A percentile compares a stretch with the other conserved stretches of the same genome.
Evolutionary conservation across 2,888 invertebrate genomes (phyloP).

Genomic region (Pseudeuparius sepicola): DNA sequence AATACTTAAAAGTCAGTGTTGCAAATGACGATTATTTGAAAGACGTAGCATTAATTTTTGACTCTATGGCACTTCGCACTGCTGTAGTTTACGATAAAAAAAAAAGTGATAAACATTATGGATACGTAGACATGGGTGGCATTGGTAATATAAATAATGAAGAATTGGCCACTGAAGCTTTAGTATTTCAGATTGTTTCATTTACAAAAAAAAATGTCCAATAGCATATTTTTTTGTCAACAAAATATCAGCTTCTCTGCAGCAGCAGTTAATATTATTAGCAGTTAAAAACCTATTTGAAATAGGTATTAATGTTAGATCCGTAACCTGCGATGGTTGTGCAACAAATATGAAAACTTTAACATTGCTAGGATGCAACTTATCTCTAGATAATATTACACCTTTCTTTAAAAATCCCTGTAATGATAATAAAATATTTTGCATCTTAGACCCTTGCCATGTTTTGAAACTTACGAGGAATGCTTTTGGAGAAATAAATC

Average conservation of each 20-base stretch:
- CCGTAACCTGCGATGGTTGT: slow-evolving; percentile 17
- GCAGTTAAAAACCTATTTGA: slow-evolving; percentile 14
- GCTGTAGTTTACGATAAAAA: slow-evolving; percentile 7
- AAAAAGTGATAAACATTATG: slow-evolving; percentile 10
- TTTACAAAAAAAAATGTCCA: slow-evolving; percentile 20
- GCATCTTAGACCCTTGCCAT: slow-evolving; percentile 14
- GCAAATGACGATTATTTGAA: slow-evolving; percentile 1
- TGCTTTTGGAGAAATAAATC: slow-evolving; percentile 10
- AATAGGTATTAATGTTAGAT: slow-evolving; percentile 11
- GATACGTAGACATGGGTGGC: slow-evolving; percentile 8
- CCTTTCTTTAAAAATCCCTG: slow-evolving; percentile 5
- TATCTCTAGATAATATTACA: slow-evolving; percentile 3
- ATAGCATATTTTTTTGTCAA: slow-evolving; percentile 23
- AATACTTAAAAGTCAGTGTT: slow-evolving; percentile 3
- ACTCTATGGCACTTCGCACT: slow-evolving; percentile 9
- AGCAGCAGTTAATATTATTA: slow-evolving; percentile 14
- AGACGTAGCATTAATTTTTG: slow-evolving; percentile 7
- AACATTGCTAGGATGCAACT: slow-evolving; percentile 11
- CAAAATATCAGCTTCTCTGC: slow-evolving; percentile 14
- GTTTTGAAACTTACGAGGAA: slow-evolving; percentile 11
- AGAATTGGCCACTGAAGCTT: slow-evolving; percentile 16
- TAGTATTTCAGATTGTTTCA: slow-evolving; percentile 23
- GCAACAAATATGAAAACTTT: slow-evolving; percentile 14
- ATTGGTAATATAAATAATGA: slow-evolving; percentile 7
- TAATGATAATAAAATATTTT: slow-evolving; percentile 6